These are phyloP conservation scores for Halocynthia aurantium DNA, from an alignment of 23 tunicate genomes.

Conservation along the genomic window DNA sequence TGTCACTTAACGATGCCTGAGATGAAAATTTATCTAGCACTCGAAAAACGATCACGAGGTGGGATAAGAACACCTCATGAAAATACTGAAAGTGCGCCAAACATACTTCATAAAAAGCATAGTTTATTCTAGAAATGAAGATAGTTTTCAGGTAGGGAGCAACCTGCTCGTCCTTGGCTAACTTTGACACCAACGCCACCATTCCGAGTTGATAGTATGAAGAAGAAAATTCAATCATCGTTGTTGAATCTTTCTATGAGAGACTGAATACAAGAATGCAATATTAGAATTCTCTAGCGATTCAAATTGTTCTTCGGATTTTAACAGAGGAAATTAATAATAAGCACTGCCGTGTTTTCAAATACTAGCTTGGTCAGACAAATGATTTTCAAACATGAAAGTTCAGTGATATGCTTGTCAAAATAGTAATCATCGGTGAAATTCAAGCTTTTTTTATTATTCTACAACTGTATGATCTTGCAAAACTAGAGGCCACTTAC, in stretches of 20 bases:
- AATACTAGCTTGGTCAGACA: not conserved
- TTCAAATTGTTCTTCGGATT: not conserved
- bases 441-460: no score
- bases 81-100: no score
- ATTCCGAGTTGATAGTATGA: slow-evolving; percentile 88
- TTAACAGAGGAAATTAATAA: not conserved
- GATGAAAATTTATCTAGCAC: no score
- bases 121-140: not conserved
- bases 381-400: slow-evolving; percentile 2
- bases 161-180: slow-evolving; percentile 69
- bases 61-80: no score
- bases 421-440: slow-evolving; percentile 35
- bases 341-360: no score
- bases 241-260: slow-evolving; percentile 96
- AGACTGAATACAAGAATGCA: not conserved
- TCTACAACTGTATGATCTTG: no score
- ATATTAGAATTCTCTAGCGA: not conserved
- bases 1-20: no score
- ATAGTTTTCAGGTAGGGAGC: not conserved
- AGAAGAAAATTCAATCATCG: slow-evolving; percentile 86
- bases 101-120: no score
- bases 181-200: slow-evolving; percentile 95
- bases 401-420: slow-evolving; percentile 71
- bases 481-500: no score
- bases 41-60: no score